phyloP scores from a whole-genome alignment of 37 sponge, comb jelly and placozoan species.

The Chondrilla cf. caribensis region DNA sequence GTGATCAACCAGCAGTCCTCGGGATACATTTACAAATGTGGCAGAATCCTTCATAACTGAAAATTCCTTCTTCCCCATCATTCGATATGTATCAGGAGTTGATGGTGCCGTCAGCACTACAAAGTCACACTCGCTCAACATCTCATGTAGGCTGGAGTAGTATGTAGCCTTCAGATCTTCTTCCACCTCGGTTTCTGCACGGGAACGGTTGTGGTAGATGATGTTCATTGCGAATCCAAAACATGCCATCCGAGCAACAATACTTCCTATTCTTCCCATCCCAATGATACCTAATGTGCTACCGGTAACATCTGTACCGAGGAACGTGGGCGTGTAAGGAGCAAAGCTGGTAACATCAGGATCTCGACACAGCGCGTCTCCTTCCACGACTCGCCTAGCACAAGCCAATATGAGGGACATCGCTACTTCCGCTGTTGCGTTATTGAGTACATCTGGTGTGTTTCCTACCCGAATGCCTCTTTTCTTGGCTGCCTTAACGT shows the following conservation, averaged over 20 bases:
- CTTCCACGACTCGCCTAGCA: slow-evolving; percentile 74
- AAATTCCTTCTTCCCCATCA: slow-evolving; percentile 77
- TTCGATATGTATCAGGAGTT: slow-evolving; percentile 49
- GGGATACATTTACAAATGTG: slow-evolving; percentile 78
- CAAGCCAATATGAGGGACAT: slow-evolving; percentile 69
- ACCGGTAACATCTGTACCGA: slow-evolving; percentile 60
- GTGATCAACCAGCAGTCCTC: slow-evolving; percentile 83
- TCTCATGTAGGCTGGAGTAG: slow-evolving; percentile 25
- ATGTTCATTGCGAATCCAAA: slow-evolving; percentile 82
- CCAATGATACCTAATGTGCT: slow-evolving; percentile 82
- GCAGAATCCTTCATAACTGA: slow-evolving; percentile 61
- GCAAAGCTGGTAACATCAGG: slow-evolving; percentile 33
- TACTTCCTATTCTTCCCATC: slow-evolving; percentile 84
- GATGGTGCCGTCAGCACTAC: slow-evolving; percentile 72
- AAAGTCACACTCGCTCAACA: slow-evolving; percentile 70
- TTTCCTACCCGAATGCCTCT: slow-evolving; percentile 73
- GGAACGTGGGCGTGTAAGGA: not conserved
- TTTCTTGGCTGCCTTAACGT: slow-evolving; percentile 48
- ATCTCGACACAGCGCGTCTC: slow-evolving; percentile 46
- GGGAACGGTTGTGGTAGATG: slow-evolving; percentile 81
- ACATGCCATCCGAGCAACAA: slow-evolving; percentile 66
- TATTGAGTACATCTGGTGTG: slow-evolving; percentile 67
- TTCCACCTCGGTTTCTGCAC: slow-evolving; percentile 5
- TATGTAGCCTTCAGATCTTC: slow-evolving; percentile 43
- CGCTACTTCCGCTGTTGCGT: slow-evolving; percentile 75